Percentiles rank a stretch among this genome's conserved stretches.
phyloP scores from a whole-genome alignment of 2,797 vertebrate species.

The Varecia variegata region DNA sequence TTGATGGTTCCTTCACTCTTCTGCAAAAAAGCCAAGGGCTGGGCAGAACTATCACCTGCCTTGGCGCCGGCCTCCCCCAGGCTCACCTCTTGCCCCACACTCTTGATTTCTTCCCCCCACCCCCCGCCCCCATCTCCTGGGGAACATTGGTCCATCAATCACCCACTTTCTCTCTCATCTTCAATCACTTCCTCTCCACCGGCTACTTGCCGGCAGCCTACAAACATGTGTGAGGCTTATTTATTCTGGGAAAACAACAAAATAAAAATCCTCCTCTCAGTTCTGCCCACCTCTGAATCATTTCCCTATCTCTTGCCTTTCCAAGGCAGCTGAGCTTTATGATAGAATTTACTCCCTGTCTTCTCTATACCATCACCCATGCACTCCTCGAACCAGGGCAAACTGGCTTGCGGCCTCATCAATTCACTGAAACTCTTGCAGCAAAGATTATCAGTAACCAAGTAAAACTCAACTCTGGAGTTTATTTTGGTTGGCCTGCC shows the following conservation, averaged over 20 bases:
- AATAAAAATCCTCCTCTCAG: neutral
- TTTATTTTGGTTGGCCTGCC: neutral
- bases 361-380: neutral
- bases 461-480: neutral
- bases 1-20: slow-evolving; percentile 71
- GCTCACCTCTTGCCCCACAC: neutral
- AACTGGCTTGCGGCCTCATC: neutral
- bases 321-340: neutral
- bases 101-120: neutral
- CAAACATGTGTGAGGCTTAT: slow-evolving; percentile 46
- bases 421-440: neutral
- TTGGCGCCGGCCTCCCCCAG: slow-evolving; percentile 43
- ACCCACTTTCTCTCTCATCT: neutral
- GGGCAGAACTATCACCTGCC: slow-evolving; percentile 46
- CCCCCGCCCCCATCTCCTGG: neutral
- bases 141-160: neutral
- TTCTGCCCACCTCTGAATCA: neutral
- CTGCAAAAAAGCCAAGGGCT: slow-evolving; percentile 51
- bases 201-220: slow-evolving; percentile 54
- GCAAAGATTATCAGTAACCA: neutral
- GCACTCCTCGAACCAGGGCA: neutral
- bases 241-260: slow-evolving; percentile 45
- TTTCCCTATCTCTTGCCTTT: neutral
- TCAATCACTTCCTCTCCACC: slow-evolving; percentile 39
- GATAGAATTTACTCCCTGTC: neutral